These are phyloP conservation scores for Caenorhabditis japonica DNA, from an alignment of 2,888 invertebrate species.

Conservation along the genomic window DNA sequence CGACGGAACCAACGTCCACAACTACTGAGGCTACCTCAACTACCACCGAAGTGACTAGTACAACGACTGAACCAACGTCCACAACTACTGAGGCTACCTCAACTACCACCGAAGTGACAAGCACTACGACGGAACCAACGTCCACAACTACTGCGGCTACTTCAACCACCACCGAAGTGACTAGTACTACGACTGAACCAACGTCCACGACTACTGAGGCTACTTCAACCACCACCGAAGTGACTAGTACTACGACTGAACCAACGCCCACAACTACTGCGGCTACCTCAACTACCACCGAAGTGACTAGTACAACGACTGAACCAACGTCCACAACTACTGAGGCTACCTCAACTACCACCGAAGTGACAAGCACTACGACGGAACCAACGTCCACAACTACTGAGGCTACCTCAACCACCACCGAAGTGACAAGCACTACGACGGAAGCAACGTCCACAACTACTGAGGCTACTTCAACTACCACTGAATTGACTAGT, in stretches of 20 bases:
- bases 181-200: neutral
- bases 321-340: too few species aligned
- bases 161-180: neutral
- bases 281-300: neutral
- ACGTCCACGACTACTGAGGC: slow-evolving; percentile 12
- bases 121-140: slow-evolving; percentile 6
- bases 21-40: neutral
- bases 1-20: neutral
- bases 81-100: neutral
- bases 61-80: neutral
- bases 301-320: neutral
- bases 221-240: slow-evolving; percentile 4
- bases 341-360: too few species aligned
- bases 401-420: too few species aligned
- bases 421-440: too few species aligned
- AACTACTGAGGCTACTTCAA: too few species aligned
- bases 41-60: neutral
- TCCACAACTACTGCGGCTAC: slow-evolving; percentile 8
- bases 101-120: neutral
- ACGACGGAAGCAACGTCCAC: too few species aligned
- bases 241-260: slow-evolving; percentile 2
- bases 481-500: too few species aligned
- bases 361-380: too few species aligned
- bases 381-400: too few species aligned
- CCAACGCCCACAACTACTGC: slow-evolving; percentile 1